Evolutionary conservation across 2,113 vertebrate species (phyloP).

Genomic region (Poeciliopsis occidentalis): DNA sequence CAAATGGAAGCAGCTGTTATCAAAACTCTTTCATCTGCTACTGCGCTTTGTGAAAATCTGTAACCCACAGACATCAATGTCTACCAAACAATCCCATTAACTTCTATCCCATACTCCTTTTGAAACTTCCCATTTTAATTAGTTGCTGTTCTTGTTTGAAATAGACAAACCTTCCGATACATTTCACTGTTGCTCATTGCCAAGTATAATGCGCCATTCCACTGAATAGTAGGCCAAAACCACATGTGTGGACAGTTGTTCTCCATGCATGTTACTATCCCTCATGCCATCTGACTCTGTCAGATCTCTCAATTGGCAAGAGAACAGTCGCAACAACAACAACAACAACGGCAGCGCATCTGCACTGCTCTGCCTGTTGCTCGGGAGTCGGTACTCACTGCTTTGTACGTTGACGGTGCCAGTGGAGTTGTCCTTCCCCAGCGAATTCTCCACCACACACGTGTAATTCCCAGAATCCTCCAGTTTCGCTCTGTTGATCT

Average conservation of each 20-base stretch:
- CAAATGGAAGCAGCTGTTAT: slow-evolving; percentile 71
- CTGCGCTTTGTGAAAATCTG: slow-evolving; percentile 39
- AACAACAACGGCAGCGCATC: slow-evolving; percentile 54
- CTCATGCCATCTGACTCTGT: slow-evolving; percentile 48
- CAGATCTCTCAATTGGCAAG: slow-evolving; percentile 61
- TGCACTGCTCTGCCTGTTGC: slow-evolving; percentile 43
- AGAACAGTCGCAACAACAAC: slow-evolving; percentile 52
- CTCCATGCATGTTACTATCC: slow-evolving; percentile 59
- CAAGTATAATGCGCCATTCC: slow-evolving; percentile 23
- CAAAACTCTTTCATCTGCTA: slow-evolving; percentile 64
- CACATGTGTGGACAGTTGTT: slow-evolving; percentile 70
- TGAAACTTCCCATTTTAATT: slow-evolving; percentile 1
- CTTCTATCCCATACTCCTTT: slow-evolving; percentile 26
- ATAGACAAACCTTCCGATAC: slow-evolving; percentile 4
- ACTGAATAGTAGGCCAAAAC: slow-evolving; percentile 37
- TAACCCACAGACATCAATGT: neutral
- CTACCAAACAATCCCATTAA: slow-evolving; percentile 19
- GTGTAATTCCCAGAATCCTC: slow-evolving; percentile 97
- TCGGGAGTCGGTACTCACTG: slow-evolving; percentile 84
- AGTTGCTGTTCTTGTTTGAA: neutral
- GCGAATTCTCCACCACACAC: slow-evolving; percentile 92
- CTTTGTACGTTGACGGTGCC: slow-evolving; percentile 93
- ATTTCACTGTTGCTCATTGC: slow-evolving; percentile 27
- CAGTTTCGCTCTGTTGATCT: slow-evolving; percentile 91
- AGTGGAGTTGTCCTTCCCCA: slow-evolving; percentile 89